phyloP scores from a whole-genome alignment of 2,888 invertebrate genomes.

The Plebejus argus region DNA sequence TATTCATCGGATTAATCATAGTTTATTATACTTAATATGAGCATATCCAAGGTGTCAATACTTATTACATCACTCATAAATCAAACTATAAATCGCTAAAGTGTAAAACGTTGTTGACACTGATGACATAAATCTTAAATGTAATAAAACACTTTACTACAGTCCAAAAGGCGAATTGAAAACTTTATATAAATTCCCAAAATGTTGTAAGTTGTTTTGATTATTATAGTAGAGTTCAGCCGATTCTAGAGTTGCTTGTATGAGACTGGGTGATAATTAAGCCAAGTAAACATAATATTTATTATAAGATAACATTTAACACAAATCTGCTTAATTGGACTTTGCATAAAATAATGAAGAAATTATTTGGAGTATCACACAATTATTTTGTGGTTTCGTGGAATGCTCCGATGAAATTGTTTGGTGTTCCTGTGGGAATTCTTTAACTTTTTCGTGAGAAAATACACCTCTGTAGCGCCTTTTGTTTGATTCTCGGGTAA shows the following conservation, averaged over 20 bases:
- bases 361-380: not conserved
- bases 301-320: no score
- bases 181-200: no score
- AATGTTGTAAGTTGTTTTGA: no score
- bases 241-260: no score
- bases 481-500: not conserved
- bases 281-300: no score
- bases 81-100: not conserved
- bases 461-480: not conserved
- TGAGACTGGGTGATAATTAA: no score
- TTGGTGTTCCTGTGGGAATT: conserved; percentile 4
- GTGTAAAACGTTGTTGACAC: not conserved
- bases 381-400: not conserved
- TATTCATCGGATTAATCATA: not conserved
- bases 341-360: not conserved
- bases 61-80: not conserved
- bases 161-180: no score
- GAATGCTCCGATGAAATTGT: not conserved
- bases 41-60: not conserved
- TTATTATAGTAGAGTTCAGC: no score
- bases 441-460: conserved; percentile 12
- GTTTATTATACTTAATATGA: not conserved
- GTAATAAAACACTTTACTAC: not conserved
- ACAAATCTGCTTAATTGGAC: no score
- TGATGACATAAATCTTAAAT: not conserved